These are phyloP conservation scores for Macroramphosus scolopax DNA, from an alignment of 2,797 vertebrate genomes.

Conservation along the genomic window DNA sequence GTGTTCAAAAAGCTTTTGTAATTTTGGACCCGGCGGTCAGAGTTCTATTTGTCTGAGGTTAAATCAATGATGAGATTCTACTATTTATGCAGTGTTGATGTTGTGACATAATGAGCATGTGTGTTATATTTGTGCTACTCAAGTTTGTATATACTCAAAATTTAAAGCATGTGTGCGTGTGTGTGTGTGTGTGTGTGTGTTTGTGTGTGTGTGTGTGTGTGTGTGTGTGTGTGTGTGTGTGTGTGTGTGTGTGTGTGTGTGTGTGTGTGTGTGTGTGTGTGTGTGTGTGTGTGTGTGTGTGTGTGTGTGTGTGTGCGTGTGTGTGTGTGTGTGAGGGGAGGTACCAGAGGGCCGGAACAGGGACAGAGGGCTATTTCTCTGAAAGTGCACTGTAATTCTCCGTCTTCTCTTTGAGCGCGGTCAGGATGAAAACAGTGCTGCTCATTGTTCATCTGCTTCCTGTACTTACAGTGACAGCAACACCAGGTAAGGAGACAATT, in stretches of 20 bases:
- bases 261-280: no score
- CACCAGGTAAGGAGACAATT: slow-evolving; percentile 60
- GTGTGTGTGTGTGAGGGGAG: slow-evolving; percentile 17
- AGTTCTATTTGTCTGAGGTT: slow-evolving; percentile 31
- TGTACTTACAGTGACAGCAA: slow-evolving; percentile 32
- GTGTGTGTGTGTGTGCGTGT: slow-evolving; percentile 8
- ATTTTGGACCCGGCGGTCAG: slow-evolving; percentile 37
- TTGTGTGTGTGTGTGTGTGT: no score
- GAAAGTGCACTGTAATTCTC: slow-evolving; percentile 12
- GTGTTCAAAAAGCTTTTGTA: slow-evolving; percentile 35
- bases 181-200: no score
- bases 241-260: no score
- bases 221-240: no score
- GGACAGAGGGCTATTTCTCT: slow-evolving; percentile 30
- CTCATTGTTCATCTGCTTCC: slow-evolving; percentile 48
- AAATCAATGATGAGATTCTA: slow-evolving; percentile 43
- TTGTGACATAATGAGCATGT: slow-evolving; percentile 20
- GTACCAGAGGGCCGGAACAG: slow-evolving; percentile 10
- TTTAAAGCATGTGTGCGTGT: no score
- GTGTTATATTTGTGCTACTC: slow-evolving; percentile 11
- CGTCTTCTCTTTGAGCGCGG: slow-evolving; percentile 15
- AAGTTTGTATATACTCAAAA: no score
- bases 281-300: slow-evolving; percentile 8
- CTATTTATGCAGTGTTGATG: slow-evolving; percentile 14
- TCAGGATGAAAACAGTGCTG: slow-evolving; percentile 54